A percentile compares a stretch with the other conserved stretches of the same genome.
Evolutionary conservation across 2,113 vertebrate species (phyloP).

Genomic region (Anas platyrhynchos): DNA sequence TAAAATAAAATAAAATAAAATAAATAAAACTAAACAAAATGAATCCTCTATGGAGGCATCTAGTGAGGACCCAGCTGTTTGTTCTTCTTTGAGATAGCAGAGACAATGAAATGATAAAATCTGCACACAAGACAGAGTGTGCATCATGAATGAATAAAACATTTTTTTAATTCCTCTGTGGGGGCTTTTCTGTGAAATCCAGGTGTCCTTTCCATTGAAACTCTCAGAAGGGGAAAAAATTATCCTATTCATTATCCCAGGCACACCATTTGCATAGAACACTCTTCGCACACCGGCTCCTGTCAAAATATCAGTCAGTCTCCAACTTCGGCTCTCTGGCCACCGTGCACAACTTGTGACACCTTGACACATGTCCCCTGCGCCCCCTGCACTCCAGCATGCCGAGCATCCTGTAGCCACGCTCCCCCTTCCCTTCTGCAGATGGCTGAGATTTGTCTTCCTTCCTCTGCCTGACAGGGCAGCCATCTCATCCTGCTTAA

Average conservation of each 20-base stretch:
- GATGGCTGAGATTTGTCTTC: background rate
- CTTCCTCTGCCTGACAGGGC: background rate
- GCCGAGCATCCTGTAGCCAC: background rate
- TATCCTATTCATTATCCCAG: slow-evolving; percentile 44
- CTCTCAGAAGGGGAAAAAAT: slow-evolving; percentile 58
- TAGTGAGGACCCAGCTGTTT: slow-evolving; percentile 35
- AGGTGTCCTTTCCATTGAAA: slow-evolving; percentile 56
- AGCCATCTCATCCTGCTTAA: background rate
- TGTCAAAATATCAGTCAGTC: slow-evolving; percentile 8
- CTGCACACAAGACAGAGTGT: slow-evolving; percentile 19
- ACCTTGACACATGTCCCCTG: fast-evolving
- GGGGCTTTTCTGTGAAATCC: slow-evolving; percentile 43
- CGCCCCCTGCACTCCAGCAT: background rate
- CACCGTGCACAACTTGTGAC: background rate
- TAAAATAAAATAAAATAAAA: background rate
- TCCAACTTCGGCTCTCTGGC: background rate
- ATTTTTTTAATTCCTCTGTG: slow-evolving; percentile 56
- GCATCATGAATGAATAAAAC: slow-evolving; percentile 54
- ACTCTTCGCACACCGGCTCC: background rate
- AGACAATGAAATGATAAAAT: slow-evolving; percentile 60
- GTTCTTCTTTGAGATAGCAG: slow-evolving; percentile 32
- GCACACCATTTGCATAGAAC: slow-evolving; percentile 53
- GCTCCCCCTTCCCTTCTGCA: background rate
- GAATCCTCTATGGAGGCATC: slow-evolving; percentile 4
- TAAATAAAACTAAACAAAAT: background rate